phyloP scores from a whole-genome alignment of 2,888 invertebrate genomes.

The Epinotia nisella region DNA sequence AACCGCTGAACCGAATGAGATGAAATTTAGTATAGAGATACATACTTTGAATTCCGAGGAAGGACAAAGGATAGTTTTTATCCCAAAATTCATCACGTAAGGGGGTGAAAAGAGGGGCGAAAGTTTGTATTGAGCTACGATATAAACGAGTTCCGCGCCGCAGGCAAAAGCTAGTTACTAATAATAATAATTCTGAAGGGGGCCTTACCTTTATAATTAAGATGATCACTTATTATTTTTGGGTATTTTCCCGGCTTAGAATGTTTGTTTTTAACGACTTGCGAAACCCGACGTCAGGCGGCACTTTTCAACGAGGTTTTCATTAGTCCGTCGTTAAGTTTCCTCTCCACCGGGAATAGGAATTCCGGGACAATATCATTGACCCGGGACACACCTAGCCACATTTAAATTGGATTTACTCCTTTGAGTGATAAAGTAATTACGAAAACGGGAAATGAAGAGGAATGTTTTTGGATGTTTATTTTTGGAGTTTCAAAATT shows the following conservation, averaged over 20 bases:
- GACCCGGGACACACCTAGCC: slow-evolving; percentile 38
- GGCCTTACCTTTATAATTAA: slow-evolving; percentile 16
- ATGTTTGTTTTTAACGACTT: slow-evolving; percentile 39
- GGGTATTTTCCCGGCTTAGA: neutral
- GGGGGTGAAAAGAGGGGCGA: too few species aligned
- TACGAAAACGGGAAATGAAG: slow-evolving; percentile 23
- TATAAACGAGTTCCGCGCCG: too few species aligned
- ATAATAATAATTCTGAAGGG: slow-evolving; percentile 29
- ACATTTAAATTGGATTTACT: slow-evolving; percentile 45
- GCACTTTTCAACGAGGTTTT: slow-evolving; percentile 37
- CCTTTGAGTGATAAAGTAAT: slow-evolving; percentile 44
- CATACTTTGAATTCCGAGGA: too few species aligned
- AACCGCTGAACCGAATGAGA: too few species aligned
- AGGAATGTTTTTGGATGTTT: slow-evolving; percentile 15
- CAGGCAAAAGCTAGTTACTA: too few species aligned
- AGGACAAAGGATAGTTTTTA: too few species aligned
- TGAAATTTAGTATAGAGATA: too few species aligned
- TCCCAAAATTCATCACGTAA: too few species aligned
- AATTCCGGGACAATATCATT: slow-evolving; percentile 39
- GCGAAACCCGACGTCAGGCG: slow-evolving; percentile 14
- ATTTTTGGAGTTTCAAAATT: neutral
- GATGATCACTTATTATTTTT: slow-evolving; percentile 13
- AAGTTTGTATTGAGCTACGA: too few species aligned
- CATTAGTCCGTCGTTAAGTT: slow-evolving; percentile 38
- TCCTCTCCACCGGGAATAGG: slow-evolving; percentile 29